Conservation (phyloP, 2,888 invertebrate genomes). For the Eurytoma adleriae region DNA sequence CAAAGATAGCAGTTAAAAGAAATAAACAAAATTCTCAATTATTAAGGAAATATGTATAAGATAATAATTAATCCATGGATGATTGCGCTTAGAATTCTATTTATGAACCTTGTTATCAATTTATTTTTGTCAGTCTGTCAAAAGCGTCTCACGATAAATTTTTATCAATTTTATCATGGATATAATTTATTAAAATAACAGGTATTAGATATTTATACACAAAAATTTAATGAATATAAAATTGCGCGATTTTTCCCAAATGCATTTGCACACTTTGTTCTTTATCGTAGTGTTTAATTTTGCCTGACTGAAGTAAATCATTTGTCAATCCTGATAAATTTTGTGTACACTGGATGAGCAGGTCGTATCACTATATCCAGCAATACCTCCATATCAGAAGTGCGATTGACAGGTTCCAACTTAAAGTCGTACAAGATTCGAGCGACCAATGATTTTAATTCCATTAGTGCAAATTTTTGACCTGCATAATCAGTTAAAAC, state of each 20-base stretch:
- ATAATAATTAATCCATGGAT: too few species aligned
- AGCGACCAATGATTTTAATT: conserved; percentile 65
- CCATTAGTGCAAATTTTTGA: conserved; percentile 66
- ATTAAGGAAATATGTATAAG: too few species aligned
- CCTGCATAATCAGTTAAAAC: conserved; percentile 47
- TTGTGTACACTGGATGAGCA: conserved; percentile 59
- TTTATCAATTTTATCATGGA: too few species aligned
- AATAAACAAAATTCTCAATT: too few species aligned
- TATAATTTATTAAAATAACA: too few species aligned
- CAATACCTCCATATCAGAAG: conserved; percentile 59
- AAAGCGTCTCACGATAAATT: too few species aligned
- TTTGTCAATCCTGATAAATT: conserved; percentile 57
- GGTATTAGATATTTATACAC: not conserved
- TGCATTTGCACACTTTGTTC: not conserved
- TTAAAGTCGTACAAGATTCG: conserved; percentile 64
- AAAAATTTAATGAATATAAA: not conserved
- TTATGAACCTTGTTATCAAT: too few species aligned
- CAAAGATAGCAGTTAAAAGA: too few species aligned
- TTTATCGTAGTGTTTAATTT: not conserved
- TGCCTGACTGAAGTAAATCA: not conserved
- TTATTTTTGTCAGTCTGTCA: too few species aligned
- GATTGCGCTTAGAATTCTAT: too few species aligned
- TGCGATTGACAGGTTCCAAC: conserved; percentile 64
- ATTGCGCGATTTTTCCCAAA: too few species aligned
- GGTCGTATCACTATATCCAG: conserved; percentile 64